Percentiles rank a stretch among this genome's conserved stretches.
Conservation (phyloP, 2,113 vertebrate genomes). For the Sardina pilchardus region DNA sequence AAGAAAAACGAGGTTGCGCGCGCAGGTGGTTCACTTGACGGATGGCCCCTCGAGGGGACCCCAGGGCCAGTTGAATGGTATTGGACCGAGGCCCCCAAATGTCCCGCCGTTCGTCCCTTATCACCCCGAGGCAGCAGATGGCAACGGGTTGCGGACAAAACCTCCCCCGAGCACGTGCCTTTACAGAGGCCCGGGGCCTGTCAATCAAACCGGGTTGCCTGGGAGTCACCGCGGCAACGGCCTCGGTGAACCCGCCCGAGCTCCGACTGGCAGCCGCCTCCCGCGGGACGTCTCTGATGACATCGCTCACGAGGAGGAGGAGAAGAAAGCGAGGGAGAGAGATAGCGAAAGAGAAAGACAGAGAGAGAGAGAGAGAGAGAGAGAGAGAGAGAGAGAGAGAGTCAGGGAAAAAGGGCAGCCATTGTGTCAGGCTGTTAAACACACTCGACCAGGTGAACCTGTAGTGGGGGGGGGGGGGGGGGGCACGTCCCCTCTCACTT, state of each 20-base stretch:
- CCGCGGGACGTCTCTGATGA: slow-evolving; percentile 9
- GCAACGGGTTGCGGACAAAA: slow-evolving; percentile 64
- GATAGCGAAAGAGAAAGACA: background rate
- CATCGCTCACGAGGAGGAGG: background rate
- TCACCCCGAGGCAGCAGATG: slow-evolving; percentile 25
- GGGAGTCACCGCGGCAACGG: background rate
- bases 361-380: background rate
- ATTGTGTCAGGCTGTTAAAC: background rate
- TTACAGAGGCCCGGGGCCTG: slow-evolving; percentile 59
- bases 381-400: background rate
- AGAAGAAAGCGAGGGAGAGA: background rate
- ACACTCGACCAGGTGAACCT: slow-evolving; percentile 18
- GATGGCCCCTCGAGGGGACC: slow-evolving; percentile 62
- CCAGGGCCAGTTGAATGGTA: slow-evolving; percentile 54
- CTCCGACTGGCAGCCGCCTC: background rate
- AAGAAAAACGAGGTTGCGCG: background rate
- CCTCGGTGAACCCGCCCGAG: background rate
- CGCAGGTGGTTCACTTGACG: slow-evolving; percentile 66
- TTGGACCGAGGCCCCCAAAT: slow-evolving; percentile 39
- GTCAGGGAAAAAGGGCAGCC: background rate
- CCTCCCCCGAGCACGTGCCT: slow-evolving; percentile 52
- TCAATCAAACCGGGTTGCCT: slow-evolving; percentile 49
- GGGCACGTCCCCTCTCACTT: background rate
- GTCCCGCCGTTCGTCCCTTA: background rate
- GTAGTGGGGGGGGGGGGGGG: background rate